Conservation (phyloP, 2,113 vertebrate species). For the Cromileptes altivelis region DNA sequence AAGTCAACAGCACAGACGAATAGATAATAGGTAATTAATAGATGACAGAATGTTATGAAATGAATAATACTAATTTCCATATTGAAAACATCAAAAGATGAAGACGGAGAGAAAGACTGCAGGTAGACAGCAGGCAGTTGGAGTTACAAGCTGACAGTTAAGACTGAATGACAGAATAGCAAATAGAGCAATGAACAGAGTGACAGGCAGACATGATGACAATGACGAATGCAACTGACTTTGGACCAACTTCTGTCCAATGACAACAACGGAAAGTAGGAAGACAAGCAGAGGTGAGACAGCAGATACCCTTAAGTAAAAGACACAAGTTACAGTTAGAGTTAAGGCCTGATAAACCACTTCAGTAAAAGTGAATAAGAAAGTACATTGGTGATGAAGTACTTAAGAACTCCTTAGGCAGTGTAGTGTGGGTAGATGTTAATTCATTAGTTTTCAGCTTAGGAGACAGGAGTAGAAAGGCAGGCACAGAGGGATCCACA, state of each 20-base stretch:
- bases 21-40: not conserved
- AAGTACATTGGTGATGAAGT: constrained; percentile 46
- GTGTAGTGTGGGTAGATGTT: constrained; percentile 53
- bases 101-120: not conserved
- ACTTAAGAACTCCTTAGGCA: constrained; percentile 54
- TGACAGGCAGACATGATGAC: constrained; percentile 2
- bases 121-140: constrained; percentile 4
- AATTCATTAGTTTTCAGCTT: constrained; percentile 67
- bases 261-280: not conserved
- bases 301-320: constrained; percentile 12
- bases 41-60: not conserved
- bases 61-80: not conserved
- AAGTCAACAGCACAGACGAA: not conserved
- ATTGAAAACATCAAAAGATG: not conserved
- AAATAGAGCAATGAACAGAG: not conserved
- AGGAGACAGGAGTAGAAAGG: constrained; percentile 29
- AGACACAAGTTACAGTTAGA: constrained; percentile 35
- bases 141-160: constrained; percentile 8
- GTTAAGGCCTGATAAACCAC: constrained; percentile 20
- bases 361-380: constrained; percentile 45
- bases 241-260: constrained; percentile 8
- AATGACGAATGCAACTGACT: not conserved
- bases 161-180: not conserved
- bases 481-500: constrained; percentile 46
- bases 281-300: not conserved